Percentiles rank a stretch among this genome's conserved stretches.
Conservation (phyloP, 2,888 invertebrate genomes). For the Caenorhabditis macrosperma region DNA sequence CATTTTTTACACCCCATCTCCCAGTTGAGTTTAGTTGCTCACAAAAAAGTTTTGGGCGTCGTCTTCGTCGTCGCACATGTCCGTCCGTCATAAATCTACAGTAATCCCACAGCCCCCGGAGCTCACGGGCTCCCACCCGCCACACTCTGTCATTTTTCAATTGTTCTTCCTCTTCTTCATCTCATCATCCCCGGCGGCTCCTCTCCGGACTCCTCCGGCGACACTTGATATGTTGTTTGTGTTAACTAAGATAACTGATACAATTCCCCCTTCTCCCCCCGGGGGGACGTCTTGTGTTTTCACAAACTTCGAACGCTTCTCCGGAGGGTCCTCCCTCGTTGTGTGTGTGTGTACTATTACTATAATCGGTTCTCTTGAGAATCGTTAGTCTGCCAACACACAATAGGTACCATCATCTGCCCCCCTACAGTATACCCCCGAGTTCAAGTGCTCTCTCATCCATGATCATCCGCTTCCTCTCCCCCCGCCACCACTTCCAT, state of each 20-base stretch:
- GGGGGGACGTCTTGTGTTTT: constrained; percentile 19
- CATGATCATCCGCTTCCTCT: constrained; percentile 29
- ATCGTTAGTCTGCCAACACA: constrained; percentile 35
- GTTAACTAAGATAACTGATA: constrained; percentile 58
- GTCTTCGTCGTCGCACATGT: constrained; percentile 46
- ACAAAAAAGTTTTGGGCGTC: constrained; percentile 41
- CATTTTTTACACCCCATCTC: constrained; percentile 41
- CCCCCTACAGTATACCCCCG: constrained; percentile 38
- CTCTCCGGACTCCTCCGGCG: background rate
- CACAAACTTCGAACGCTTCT: constrained; percentile 21
- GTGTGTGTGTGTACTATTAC: background rate
- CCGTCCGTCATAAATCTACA: constrained; percentile 57
- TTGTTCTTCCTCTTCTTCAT: constrained; percentile 25
- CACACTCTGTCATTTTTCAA: constrained; percentile 36
- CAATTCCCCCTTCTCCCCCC: background rate
- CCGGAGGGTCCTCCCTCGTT: background rate
- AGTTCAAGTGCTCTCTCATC: constrained; percentile 53
- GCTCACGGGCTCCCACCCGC: background rate
- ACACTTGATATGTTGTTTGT: constrained; percentile 63
- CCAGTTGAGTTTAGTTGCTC: background rate
- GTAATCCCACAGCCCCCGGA: background rate
- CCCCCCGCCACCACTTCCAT: background rate
- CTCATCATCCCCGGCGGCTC: no score
- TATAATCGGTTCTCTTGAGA: constrained; percentile 24
- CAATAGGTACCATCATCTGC: constrained; percentile 49